A percentile compares a stretch with the other conserved stretches of the same genome.
These are phyloP conservation scores for Pseudoatta argentina DNA, from an alignment of 1,140 invertebrate genomes.

Conservation along the genomic window DNA sequence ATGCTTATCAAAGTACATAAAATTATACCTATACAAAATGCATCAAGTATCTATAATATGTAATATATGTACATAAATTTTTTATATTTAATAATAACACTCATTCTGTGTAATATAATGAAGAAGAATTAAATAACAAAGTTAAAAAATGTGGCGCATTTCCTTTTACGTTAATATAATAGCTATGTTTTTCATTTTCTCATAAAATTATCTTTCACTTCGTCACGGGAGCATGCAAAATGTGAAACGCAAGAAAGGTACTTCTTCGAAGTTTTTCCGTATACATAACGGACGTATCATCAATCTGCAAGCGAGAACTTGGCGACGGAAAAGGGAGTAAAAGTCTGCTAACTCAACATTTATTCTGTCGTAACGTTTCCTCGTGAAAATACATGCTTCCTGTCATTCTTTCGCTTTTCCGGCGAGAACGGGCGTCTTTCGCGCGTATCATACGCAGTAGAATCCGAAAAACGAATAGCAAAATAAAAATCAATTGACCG, in stretches of 20 bases:
- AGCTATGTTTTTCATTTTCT: background rate
- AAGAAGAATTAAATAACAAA: background rate
- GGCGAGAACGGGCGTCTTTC: constrained; percentile 13
- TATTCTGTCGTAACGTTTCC: constrained; percentile 23
- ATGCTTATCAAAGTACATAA: background rate
- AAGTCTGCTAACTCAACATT: background rate
- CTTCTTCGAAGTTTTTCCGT: constrained; percentile 29
- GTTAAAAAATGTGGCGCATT: background rate
- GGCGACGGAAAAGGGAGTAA: constrained; percentile 19
- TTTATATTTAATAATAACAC: background rate
- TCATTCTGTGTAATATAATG: background rate
- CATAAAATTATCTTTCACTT: constrained; percentile 25
- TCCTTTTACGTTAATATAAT: background rate
- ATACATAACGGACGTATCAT: constrained; percentile 30
- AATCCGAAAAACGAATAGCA: constrained; percentile 57
- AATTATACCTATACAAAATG: background rate
- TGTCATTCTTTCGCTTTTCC: constrained; percentile 8
- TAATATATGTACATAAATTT: background rate
- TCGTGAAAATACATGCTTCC: constrained; percentile 14
- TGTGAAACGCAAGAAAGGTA: background rate
- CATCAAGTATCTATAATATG: background rate
- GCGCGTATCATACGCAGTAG: constrained; percentile 43
- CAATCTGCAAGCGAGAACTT: background rate
- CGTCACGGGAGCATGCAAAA: background rate
- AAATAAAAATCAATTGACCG: constrained; percentile 38